Evolutionary conservation across 1,140 invertebrate species (phyloP), one percentile per base, ranked within the genome.

Genomic region (Apis laboriosa): DNA sequence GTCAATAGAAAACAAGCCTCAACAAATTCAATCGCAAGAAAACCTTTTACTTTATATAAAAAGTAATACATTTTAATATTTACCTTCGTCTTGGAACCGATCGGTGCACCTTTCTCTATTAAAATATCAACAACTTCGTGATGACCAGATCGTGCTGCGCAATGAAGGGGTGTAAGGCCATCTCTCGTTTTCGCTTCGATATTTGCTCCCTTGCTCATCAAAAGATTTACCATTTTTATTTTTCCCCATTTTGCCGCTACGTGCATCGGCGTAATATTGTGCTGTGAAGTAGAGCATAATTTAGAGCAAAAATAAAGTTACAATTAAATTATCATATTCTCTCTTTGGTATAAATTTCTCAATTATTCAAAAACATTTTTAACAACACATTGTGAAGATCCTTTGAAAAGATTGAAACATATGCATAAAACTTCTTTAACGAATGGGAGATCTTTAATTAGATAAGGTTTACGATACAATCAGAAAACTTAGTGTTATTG

Each of bases 241-340:
- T 99, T 98, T 51, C 99, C 99, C 98, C 98, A 99, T 95, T 99
- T 99, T 86, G 98, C 97, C 64, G 98, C 99, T 5, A 99, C 99
- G 93, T 99, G 98, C 80, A 98, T 94, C 0, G 98, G 98, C 15
- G 97, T 98, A 82, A 99, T 98, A 91, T 97, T 97, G 92, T 98
- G 98, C 95, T 95, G 84, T 15, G 91, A 92, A 78, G 53, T 68
- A 77, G 70, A 74, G 67, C 1, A 34, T 53, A 19, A 56, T 43
- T 67, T 17, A 67, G 3, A 19, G 19, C 2, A 17, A 17, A 11
- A 0, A 34, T 34, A 34, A 34, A 34, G 34, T 34, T 34, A 34
- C 2, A 34, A 34, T 34, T 34, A 34, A 34, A 34, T 34, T 34
- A 34, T 34, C 34, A 34, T 34, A 34, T 34, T 34, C 34, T 34